A percentile compares a stretch with the other conserved stretches of the same genome.
Conservation (phyloP, 2,888 invertebrate species). For the Trichacis sp. region DNA sequence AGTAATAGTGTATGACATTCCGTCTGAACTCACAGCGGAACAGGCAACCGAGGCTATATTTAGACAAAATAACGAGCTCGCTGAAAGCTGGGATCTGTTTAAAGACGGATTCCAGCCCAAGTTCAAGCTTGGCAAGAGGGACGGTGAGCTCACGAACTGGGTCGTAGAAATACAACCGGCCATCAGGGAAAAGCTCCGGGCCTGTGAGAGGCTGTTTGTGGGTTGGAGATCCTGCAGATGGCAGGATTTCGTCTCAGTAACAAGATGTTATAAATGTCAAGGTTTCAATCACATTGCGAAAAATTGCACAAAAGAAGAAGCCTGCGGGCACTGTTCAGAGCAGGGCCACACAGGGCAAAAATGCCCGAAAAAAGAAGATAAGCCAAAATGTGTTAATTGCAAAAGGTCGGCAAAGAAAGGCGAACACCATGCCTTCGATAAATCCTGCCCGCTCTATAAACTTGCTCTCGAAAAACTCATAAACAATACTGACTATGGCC, state of each 20-base stretch:
- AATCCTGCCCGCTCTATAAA: not conserved
- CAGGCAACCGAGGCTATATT: not conserved
- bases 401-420: no score
- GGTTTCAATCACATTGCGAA: slow-evolving; percentile 4
- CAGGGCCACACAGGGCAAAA: no score
- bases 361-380: no score
- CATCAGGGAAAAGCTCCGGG: not conserved
- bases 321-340: slow-evolving; percentile 1
- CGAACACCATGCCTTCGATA: not conserved
- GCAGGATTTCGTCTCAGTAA: not conserved
- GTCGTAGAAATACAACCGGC: not conserved
- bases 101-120: not conserved
- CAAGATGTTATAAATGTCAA: slow-evolving; percentile 11
- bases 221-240: not conserved
- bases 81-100: not conserved
- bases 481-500: not conserved
- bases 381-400: no score
- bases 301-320: not conserved
- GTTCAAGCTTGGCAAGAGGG: slow-evolving; percentile 10
- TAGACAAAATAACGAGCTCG: slow-evolving; percentile 17
- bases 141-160: not conserved
- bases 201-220: not conserved
- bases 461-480: not conserved
- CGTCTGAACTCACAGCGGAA: not conserved
- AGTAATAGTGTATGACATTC: slow-evolving; percentile 14